phyloP scores from a whole-genome alignment of 2,113 vertebrate genomes.

The Pycnonotus jocosus region DNA sequence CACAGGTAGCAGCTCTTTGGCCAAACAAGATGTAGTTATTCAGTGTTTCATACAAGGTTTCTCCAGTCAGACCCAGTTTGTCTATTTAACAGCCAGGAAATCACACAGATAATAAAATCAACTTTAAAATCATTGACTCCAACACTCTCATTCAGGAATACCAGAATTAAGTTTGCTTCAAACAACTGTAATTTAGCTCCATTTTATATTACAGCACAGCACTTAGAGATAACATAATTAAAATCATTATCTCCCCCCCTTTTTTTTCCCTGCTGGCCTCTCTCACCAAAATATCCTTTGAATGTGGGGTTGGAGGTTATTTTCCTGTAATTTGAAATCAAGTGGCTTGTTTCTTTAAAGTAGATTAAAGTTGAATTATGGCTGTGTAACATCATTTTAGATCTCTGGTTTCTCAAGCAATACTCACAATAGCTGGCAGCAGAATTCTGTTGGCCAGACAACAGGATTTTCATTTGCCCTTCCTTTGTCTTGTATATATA shows the following conservation, averaged over 20 bases:
- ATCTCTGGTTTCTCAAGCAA: neutral
- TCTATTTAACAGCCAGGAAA: neutral
- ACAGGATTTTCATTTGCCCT: neutral
- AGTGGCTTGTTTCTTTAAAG: conserved; percentile 21
- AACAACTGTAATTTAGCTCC: neutral
- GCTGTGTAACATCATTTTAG: conserved; percentile 2
- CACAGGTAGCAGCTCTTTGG: neutral
- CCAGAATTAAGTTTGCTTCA: neutral
- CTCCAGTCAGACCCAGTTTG: neutral
- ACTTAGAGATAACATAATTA: neutral
- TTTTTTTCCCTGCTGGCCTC: neutral
- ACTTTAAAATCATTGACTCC: neutral
- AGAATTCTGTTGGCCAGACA: neutral
- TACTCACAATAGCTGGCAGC: neutral
- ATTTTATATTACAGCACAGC: neutral
- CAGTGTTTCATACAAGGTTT: neutral
- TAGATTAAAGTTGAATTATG: conserved; percentile 20
- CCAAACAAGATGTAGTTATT: rapidly evolving
- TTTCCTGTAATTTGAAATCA: neutral
- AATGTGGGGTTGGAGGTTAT: neutral
- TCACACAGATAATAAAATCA: neutral
- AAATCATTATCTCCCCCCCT: neutral
- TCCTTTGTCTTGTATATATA: neutral
- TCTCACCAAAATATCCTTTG: neutral
- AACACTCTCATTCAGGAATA: neutral